Base-by-base conservation (phyloP, 2,888 invertebrate species). In the Mellilla xanthometata region DNA sequence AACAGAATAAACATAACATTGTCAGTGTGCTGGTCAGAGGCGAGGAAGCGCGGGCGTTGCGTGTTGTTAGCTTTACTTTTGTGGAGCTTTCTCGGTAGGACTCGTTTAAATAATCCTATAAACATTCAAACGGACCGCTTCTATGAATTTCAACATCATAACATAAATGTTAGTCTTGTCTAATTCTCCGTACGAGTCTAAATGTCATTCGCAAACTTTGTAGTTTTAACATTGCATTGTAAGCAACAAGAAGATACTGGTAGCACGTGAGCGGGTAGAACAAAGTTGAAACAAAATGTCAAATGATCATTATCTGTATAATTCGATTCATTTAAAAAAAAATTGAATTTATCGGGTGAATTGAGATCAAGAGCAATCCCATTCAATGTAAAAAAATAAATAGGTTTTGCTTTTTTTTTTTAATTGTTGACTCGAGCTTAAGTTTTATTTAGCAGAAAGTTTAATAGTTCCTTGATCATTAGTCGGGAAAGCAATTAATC, bases 171-270 rank as follows among this genome's bases (percentile, higher is more conserved):
- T 61, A 56, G 60, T 60, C 54, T 56, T 51, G 45, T 58, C 43
- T 32, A 50, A 56, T 75, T 73, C 62, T 50, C 43, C 54, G 67
- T 68, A 70, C 27, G 57, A 49, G 50, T 58, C 64, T 58, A 67
- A 67, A 62, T 60, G 10, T 10, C 58, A 58, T 58, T 57, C 39
- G 47, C 47, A 47, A 52, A 68, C 61, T 64, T 57, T 69, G 65
- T 73, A 52, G 57, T 51, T 47, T 19, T 39, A 34, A 6, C 12
- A 26, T n/a, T n/a, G n/a, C 24, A 34, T 34, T 34, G 26, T 30
- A 29, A 15, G 10, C 6, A 19, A 5, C 15, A 19, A 19, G 15
- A 3, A 19, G 15, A 19, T 3, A 19, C 6, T 19, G 15, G 6
- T 3, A 5, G 4, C 3, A 6, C 6, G 3, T 19, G 15, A 19